Evolutionary conservation across 2,113 vertebrate genomes (phyloP).

Genomic region (Oriolus oriolus): DNA sequence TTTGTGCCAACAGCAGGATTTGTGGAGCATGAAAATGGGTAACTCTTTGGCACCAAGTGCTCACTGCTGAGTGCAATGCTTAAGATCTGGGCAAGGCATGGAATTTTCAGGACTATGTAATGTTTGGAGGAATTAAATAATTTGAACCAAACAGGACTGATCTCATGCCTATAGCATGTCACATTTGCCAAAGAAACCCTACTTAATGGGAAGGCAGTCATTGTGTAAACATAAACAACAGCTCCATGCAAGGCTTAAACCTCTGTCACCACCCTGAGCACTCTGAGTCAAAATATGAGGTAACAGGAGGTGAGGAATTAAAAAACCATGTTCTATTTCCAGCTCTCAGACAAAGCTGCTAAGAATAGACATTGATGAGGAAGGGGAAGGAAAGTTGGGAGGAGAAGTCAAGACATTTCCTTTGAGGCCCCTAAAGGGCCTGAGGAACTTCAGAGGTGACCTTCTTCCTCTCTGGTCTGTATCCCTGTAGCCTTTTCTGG

Average conservation of each 20-base stretch:
- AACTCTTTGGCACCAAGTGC: background rate
- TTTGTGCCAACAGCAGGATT: background rate
- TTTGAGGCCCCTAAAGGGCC: slow-evolving; percentile 23
- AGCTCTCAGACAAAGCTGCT: slow-evolving; percentile 30
- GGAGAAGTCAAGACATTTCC: slow-evolving; percentile 49
- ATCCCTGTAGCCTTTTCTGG: background rate
- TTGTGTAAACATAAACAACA: background rate
- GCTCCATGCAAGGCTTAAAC: background rate
- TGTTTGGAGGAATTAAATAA: background rate
- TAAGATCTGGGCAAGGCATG: background rate
- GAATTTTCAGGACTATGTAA: background rate
- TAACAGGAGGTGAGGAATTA: slow-evolving; percentile 4
- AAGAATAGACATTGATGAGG: slow-evolving; percentile 43
- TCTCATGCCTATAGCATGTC: background rate
- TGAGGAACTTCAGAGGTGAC: background rate
- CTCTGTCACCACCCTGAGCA: background rate
- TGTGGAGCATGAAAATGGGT: background rate
- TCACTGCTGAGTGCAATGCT: background rate
- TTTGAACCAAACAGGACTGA: background rate
- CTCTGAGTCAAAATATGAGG: background rate
- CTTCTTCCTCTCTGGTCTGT: background rate
- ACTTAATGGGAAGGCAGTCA: background rate
- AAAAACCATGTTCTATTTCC: background rate
- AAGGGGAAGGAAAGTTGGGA: slow-evolving; percentile 45
- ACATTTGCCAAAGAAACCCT: background rate